These are phyloP conservation scores for Polydrusus tereticollis DNA, from an alignment of 2,888 invertebrate species.

Conservation along the genomic window DNA sequence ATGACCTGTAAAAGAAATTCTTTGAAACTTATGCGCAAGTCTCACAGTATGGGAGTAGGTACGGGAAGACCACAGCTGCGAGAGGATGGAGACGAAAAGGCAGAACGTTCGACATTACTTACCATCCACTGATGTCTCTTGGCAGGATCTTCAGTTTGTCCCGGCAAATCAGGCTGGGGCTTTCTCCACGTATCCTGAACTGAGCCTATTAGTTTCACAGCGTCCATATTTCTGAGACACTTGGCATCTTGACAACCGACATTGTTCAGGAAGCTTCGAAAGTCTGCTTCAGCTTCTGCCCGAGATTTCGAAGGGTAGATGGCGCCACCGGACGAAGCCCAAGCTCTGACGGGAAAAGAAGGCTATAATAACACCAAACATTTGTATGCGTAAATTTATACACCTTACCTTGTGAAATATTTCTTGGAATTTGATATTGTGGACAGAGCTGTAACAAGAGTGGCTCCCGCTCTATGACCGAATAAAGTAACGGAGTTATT, in stretches of 20 bases:
- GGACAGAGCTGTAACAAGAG: conserved; percentile 81
- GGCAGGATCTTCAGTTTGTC: conserved; percentile 69
- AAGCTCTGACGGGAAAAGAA: conserved; percentile 69
- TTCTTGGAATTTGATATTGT: conserved; percentile 73
- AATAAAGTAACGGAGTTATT: conserved; percentile 82
- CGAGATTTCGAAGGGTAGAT: conserved; percentile 78
- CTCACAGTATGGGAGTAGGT: too few species aligned
- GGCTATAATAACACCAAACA: neutral
- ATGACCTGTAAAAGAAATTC: conserved; percentile 59
- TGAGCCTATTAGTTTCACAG: conserved; percentile 74
- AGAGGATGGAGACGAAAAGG: too few species aligned
- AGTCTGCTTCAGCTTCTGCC: conserved; percentile 73
- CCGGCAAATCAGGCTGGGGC: conserved; percentile 71
- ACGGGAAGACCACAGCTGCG: too few species aligned
- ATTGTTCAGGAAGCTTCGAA: conserved; percentile 73
- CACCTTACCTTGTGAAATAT: conserved; percentile 73
- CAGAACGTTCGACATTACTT: too few species aligned
- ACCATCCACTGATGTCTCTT: conserved; percentile 79
- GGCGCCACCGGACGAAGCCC: conserved; percentile 85
- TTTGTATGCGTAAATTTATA: too few species aligned
- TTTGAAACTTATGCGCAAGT: neutral
- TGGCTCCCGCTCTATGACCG: conserved; percentile 87
- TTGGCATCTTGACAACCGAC: conserved; percentile 68
- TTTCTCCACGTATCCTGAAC: conserved; percentile 82
- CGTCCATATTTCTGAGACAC: conserved; percentile 71